These are phyloP conservation scores for Phocoena sinus DNA, from an alignment of 2,113 vertebrate species.

Conservation along the genomic window DNA sequence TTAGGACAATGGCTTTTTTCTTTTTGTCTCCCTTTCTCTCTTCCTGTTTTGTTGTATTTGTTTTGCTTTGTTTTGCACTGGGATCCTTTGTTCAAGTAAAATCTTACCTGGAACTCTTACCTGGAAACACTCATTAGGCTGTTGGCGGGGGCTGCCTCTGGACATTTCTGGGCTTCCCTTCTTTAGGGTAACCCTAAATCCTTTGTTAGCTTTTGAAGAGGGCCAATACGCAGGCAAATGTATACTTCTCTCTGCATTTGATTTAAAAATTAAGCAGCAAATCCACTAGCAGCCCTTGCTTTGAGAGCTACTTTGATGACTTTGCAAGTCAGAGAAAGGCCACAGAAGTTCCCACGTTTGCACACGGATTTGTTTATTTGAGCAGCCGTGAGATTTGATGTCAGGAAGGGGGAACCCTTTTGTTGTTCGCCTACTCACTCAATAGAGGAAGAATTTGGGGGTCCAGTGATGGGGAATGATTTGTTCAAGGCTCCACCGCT, in stretches of 20 bases:
- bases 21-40: background rate
- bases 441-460: background rate
- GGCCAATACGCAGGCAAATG: background rate
- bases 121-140: background rate
- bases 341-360: background rate
- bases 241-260: background rate
- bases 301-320: slow-evolving; percentile 1
- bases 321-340: background rate
- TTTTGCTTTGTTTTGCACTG: background rate
- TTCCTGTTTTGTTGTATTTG: background rate
- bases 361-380: background rate
- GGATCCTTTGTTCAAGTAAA: background rate
- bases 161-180: background rate
- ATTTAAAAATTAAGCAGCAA: background rate
- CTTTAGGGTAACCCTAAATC: background rate
- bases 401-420: background rate
- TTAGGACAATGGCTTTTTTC: background rate
- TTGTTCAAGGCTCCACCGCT: background rate
- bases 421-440: background rate
- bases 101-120: background rate
- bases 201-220: slow-evolving; percentile 16
- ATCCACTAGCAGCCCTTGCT: background rate
- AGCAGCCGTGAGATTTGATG: background rate
- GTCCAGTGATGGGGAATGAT: background rate
- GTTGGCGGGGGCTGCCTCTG: background rate